A percentile compares a stretch with the other conserved stretches of the same genome.
phyloP scores from a whole-genome alignment of 2,888 invertebrate species.

The Nebria salina region DNA sequence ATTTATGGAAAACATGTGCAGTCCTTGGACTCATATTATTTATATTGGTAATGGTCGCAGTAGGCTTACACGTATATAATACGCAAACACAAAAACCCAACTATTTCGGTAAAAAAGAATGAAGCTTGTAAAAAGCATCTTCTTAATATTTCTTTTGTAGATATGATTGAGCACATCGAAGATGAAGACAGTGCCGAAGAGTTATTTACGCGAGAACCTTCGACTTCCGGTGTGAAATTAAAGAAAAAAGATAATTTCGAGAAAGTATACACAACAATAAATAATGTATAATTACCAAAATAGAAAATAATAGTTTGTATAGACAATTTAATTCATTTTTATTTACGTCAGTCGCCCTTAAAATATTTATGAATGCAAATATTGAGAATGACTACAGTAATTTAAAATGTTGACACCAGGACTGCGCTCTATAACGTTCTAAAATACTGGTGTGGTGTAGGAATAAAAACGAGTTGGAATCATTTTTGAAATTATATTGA shows the following conservation, averaged over 20 bases:
- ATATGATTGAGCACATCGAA: slow-evolving; percentile 52
- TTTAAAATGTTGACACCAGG: too few species aligned
- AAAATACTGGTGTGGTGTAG: too few species aligned
- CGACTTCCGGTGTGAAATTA: slow-evolving; percentile 33
- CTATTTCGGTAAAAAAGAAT: slow-evolving; percentile 32
- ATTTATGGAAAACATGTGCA: slow-evolving; percentile 36
- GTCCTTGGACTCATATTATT: slow-evolving; percentile 27
- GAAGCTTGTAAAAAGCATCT: too few species aligned
- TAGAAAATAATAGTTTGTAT: background rate
- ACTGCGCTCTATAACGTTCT: too few species aligned
- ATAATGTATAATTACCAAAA: slow-evolving; percentile 12
- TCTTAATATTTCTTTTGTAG: background rate
- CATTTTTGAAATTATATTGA: slow-evolving; percentile 42
- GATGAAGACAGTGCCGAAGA: slow-evolving; percentile 52
- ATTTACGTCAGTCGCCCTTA: background rate
- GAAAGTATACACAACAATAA: slow-evolving; percentile 44
- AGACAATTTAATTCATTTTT: slow-evolving; percentile 6
- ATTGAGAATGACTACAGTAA: too few species aligned
- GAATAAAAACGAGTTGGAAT: slow-evolving; percentile 22
- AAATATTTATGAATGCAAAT: too few species aligned
- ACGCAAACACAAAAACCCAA: slow-evolving; percentile 30
- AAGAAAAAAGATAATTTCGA: slow-evolving; percentile 35
- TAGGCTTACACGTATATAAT: slow-evolving; percentile 34
- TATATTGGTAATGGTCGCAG: slow-evolving; percentile 30
- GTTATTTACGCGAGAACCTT: slow-evolving; percentile 48